Base-by-base conservation (phyloP, 2,888 invertebrate genomes). In the Himalopsyche tibetana region DNA sequence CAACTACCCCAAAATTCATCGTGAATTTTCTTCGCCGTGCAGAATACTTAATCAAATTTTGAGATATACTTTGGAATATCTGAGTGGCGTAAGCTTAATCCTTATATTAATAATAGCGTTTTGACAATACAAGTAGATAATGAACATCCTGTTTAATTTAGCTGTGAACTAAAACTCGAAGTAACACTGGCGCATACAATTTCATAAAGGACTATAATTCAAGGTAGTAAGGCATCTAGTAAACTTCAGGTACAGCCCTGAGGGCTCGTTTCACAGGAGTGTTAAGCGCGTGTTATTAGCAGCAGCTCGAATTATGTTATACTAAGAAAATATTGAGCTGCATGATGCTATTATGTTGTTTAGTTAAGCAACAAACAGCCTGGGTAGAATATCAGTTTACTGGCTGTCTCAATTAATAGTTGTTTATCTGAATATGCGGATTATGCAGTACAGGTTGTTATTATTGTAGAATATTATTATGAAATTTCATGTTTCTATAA, bases 221-320 rank as follows among this genome's bases (percentile, higher is more conserved):
- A 80, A 17, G 38, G 8, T n/a, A 63, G 63, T 63, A 63, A 80
- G 80, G 40, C 80, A 80, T 80, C 42, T 6, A 40, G 80, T 80
- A 42, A 40, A 80, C 38, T 80, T 80, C 38, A 80, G 80, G 80
- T 36, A 36, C 40, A 80, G 17, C 38, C 80, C 80, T 80, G 11
- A 80, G 80, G 40, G 63, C 40, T 80, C 80, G 80, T 80, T 42
- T 11, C 80, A 36, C 80, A 36, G 40, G 38, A 80, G 80, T 42
- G 80, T 42, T 80, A 80, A 80, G 80, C 80, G n/a, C 28, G 38
- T 80, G 42, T 80, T 80, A 80, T 80, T 80, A 80, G 80, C 40
- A 63, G 63, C 19, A 28, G 63, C 19, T 63, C 63, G 19, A 19
- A 63, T 63, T n/a, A 63, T 63, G 28, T 19, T 63, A 63, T 19